Base-by-base conservation (phyloP, 1,140 invertebrate species). In the Triops cancriformis region DNA sequence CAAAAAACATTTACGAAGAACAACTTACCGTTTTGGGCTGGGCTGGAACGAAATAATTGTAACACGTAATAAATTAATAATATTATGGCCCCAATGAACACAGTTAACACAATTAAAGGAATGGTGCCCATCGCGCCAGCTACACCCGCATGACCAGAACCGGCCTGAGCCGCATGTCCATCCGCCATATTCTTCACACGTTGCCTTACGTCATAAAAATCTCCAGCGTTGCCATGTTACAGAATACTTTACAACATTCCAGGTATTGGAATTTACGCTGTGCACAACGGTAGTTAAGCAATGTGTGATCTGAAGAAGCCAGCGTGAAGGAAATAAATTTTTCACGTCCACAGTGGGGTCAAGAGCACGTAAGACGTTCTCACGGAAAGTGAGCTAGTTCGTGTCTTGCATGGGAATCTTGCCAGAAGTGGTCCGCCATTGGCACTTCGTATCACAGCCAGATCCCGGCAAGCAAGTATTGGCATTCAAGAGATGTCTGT, bases 91-190 rank as follows among this genome's bases (percentile, higher is more conserved):
- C 51, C 51, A 64, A 64, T 64, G 51, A 64, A 64, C 51, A 64
- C 51, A 23, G 51, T 64, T 64, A 64, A n/a, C 51, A 64, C 51
- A n/a, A 64, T 64, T 64, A 64, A 23, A n/a, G 51, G 51, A 64
- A 64, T 14, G 18, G 51, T 64, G 5, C 51, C 51, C 51, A 64
- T 64, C 51, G 51, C 18, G 18, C 23, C 51, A n/a, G 23, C 4
- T 23, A 23, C 51, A 64, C 51, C 14, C 51, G 23, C 14, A 64
- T n/a, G 51, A 64, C 14, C 51, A 14, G 23, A 23, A 64, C 51
- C 51, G 51, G 51, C 51, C 51, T 64, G 4, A 64, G 14, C 51
- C 51, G 9, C 51, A 64, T 64, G 51, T 64, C 51, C 51, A 64
- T 64, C 51, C 51, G 51, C 51, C 51, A 64, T 64, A 64, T 64